Base-by-base conservation (phyloP, 2,113 vertebrate species). In the Tricholaema leucomelas region DNA sequence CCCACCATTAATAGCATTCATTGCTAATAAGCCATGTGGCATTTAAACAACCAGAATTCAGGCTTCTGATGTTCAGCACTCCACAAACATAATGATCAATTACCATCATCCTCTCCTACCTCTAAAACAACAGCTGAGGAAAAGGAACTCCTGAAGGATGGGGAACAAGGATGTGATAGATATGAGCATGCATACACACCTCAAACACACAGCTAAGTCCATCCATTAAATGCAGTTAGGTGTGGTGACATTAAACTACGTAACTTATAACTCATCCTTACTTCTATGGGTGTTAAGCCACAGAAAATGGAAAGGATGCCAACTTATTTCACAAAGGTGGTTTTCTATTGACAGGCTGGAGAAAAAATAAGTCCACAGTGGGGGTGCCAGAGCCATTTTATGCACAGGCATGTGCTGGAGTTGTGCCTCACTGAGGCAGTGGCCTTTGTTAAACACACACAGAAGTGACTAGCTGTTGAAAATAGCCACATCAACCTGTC, bases 101-200 rank as follows among this genome's bases (percentile, higher is more conserved):
- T 5, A 67, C 35, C 73, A 15, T n/a, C 3, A 0, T 9, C 8
- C 12, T 4, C 2, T 80, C 23, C 15, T 10, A 81, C 25, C 36
- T 42, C 33, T 54, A 80, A 73, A 31, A 33, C 78, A 31, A 31
- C 6, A n/a, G 9, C 3, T 59, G 27, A 85, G 31, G 25, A 85
- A 87, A 36, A 87, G 2, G 23, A 85, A 44, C 1, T 69, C 63
- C 38, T 33, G 27, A 44, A 69, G 71, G 27, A 38, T 38, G 8
- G 15, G 8, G 3, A 12, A 33, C 21, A 81, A 46, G 16, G 14
- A 44, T n/a, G 9, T 33, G 2, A 13, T 12, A 23, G 33, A 16
- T 24, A 1, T 33, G 15, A 42, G 42, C 42, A 35, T 15, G 2
- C 7, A 50, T 12, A 24, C 7, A 21, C 12, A 16, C 1, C 1